Base-by-base conservation (phyloP, 2,888 invertebrate genomes). In the Ganaspis brasiliensis region DNA sequence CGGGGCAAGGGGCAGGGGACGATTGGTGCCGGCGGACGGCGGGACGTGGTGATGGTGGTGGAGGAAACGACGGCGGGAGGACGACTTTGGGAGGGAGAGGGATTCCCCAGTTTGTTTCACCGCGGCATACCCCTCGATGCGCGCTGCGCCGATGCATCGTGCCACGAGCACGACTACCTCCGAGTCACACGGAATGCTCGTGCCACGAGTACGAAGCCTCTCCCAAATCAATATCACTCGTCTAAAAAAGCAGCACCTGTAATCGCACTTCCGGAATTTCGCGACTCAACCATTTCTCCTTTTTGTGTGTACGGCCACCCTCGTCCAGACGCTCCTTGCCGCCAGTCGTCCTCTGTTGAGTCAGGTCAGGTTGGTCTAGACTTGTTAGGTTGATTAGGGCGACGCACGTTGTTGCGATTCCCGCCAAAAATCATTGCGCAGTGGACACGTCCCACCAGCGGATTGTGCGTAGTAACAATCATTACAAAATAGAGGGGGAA, bases 161-260 rank as follows among this genome's bases (percentile, higher is more conserved):
- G 88, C 85, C 83, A 84, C 82, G 80, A 82, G 82, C 82, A 81
- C 85, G 77, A 75, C 77, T 79, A 72, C 79, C 67, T 76, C 76
- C 87, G 87, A 89, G 88, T 88, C 89, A 86, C 89, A 87, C 88
- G 89, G 88, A 88, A 89, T 85, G 86, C 87, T 89, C 88, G 89
- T 89, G 89, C 89, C 89, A 87, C 87, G 89, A 88, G 87, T 89
- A 88, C 89, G 88, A 88, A 87, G 88, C 87, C 89, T 90, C 90
- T 89, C 89, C 91, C 91, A 89, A 91, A 90, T 91, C 91, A 91
- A 91, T 91, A 91, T 90, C 89, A 90, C 89, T 91, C 91, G 89
- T 89, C 88, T 90, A 89, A 91, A 91, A 90, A 90, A 90, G 87
- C 79, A 82, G 83, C 83, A 83, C 83, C 84, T 83, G 84, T 84